Percentiles rank a stretch among this genome's conserved stretches.
Evolutionary conservation across 2,113 vertebrate genomes (phyloP).

Genomic region (Stigmatopora nigra): DNA sequence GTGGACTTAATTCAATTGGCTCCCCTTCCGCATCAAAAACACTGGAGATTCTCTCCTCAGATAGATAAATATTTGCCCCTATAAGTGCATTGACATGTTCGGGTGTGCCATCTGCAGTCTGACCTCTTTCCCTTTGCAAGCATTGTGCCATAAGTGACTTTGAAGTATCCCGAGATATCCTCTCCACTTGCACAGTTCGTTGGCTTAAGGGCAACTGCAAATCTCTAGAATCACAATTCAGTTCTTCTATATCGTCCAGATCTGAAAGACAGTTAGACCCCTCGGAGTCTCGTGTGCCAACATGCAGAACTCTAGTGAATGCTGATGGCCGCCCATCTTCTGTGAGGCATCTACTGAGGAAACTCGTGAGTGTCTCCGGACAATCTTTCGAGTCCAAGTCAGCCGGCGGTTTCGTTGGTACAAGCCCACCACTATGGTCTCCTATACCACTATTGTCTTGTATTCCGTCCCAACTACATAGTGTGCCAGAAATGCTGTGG

Average conservation of each 20-base stretch:
- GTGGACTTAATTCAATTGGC: conserved; percentile 76
- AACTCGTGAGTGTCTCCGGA: conserved; percentile 76
- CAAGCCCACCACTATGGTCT: conserved; percentile 35
- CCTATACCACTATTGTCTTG: conserved; percentile 47
- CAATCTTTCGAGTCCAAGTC: conserved; percentile 72
- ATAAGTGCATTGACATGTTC: conserved; percentile 72
- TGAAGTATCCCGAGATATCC: conserved; percentile 39
- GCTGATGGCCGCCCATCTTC: conserved; percentile 63
- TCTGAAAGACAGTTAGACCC: conserved; percentile 71
- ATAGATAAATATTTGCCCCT: conserved; percentile 71
- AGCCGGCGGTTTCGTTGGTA: conserved; percentile 24
- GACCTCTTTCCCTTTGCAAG: conserved; percentile 59
- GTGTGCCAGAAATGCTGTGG: conserved; percentile 81
- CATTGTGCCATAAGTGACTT: conserved; percentile 57
- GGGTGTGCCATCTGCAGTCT: conserved; percentile 66
- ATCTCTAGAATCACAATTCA: conserved; percentile 71
- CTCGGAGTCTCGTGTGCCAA: conserved; percentile 40
- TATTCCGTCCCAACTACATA: conserved; percentile 76
- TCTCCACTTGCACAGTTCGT: conserved; percentile 54
- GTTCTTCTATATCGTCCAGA: conserved; percentile 73
- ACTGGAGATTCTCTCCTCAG: conserved; percentile 75
- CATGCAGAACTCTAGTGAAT: conserved; percentile 52
- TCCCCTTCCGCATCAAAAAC: conserved; percentile 81
- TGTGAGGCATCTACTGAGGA: conserved; percentile 69
- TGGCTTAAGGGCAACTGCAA: conserved; percentile 63